Conservation (phyloP, 2,888 invertebrate species). For the Sinotaia quadrata region DNA sequence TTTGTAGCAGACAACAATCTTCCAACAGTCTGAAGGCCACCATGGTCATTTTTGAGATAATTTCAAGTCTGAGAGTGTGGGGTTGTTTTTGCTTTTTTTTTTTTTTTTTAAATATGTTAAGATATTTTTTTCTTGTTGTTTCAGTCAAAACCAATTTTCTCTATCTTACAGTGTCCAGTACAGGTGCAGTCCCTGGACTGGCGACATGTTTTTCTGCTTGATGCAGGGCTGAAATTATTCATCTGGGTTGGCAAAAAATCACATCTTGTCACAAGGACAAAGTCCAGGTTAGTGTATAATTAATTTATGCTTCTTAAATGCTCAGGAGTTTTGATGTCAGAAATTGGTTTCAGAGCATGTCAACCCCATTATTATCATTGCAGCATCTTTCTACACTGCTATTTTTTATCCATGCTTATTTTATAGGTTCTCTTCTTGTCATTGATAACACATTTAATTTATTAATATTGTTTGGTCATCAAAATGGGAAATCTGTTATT, state of each 20-base stretch:
- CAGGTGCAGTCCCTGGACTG: slow-evolving; percentile 84
- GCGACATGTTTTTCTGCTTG: slow-evolving; percentile 91
- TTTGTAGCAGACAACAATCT: no score
- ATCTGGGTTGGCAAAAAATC: slow-evolving; percentile 88
- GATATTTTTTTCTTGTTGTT: no score
- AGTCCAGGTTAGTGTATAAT: slow-evolving; percentile 63
- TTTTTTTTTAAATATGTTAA: no score
- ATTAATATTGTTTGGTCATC: no score
- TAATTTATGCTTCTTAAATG: neutral
- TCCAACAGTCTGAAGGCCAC: no score
- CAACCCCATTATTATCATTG: neutral
- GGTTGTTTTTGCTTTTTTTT: no score
- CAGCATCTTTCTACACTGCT: neutral
- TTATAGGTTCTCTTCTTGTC: neutral
- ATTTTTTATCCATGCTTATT: neutral
- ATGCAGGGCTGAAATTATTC: slow-evolving; percentile 87
- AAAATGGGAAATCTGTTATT: no score
- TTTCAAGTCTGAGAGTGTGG: no score
- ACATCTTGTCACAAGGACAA: slow-evolving; percentile 71
- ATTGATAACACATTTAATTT: no score
- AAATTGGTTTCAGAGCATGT: neutral
- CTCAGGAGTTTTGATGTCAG: no score
- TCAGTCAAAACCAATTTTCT: no score
- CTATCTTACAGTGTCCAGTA: slow-evolving; percentile 63
- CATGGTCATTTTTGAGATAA: no score